phyloP scores from a whole-genome alignment of 2,797 vertebrate species.

The Rachycentron canadum region DNA sequence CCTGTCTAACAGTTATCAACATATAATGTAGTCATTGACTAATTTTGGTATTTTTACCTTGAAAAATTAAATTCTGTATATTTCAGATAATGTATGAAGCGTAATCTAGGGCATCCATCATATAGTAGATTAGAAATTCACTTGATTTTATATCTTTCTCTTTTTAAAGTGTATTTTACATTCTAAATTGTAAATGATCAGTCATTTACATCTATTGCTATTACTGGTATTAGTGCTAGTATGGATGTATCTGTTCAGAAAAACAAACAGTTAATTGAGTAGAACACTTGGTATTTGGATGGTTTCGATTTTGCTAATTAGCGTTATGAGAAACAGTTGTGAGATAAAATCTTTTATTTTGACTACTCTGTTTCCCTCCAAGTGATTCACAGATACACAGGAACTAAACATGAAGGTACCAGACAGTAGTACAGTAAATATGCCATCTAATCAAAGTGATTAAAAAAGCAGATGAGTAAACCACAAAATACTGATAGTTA shows the following conservation, averaged over 20 bases:
- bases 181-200: neutral
- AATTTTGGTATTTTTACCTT: neutral
- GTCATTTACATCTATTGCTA: neutral
- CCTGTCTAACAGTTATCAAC: neutral
- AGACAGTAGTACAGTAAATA: neutral
- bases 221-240: neutral
- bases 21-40: neutral
- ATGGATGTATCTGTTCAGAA: neutral
- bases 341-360: conserved; percentile 3
- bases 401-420: neutral
- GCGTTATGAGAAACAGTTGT: neutral
- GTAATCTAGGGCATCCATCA: neutral
- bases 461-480: neutral
- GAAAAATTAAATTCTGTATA: neutral
- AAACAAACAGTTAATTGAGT: neutral
- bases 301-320: neutral
- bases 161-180: neutral
- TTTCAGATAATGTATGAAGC: neutral
- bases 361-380: neutral
- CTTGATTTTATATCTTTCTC: neutral
- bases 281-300: neutral
- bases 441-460: neutral
- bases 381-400: neutral
- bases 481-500: neutral
- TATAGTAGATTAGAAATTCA: no score